Evolutionary conservation across 2,888 invertebrate genomes (phyloP), one percentile per base, ranked within the genome.

Genomic region (Microchrysa polita): DNA sequence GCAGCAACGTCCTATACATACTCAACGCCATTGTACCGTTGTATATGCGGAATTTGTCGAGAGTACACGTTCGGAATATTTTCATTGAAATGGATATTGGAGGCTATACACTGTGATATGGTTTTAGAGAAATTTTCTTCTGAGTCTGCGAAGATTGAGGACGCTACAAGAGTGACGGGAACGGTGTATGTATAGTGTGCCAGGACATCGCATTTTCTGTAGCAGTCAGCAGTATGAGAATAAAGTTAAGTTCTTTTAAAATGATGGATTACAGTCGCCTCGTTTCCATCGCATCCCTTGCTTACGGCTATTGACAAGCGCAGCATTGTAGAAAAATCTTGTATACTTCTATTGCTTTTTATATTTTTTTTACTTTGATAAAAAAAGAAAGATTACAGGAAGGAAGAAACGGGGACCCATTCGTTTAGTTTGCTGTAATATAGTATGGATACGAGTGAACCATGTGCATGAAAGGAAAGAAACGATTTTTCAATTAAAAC

Each of bases 51-150:
- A 34, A 7, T 5, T 2, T 18, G 22, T 44, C 22, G 22, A 2
- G 65, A 48, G 20, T 22, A 48, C 65, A 65, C 65, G 44, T 48
- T 34, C 44, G 69, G 69, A 42, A 55, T 55, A 69, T 23, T 55
- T 69, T 55, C 69, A 57, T n/a, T 69, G 69, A 69, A 69, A 69
- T 69, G 69, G 69, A 69, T 69, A 69, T 69, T 67, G 67, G 67
- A 67, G 27, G 4, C 4, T 34, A 34, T 67, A 55, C 53, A 69
- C 42, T 55, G 16, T 65, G 57, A 57, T n/a, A n/a, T 69, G 57
- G 69, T 57, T 69, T 69, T 57, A 55, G 69, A 69, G 7, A 34
- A 69, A 55, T 69, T n/a, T n/a, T n/a, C 69, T 55, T 69, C 65
- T 20, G 42, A 65, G 65, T n/a, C 40, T 44, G 65, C 1, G 20